Base-by-base conservation (phyloP, 2,797 vertebrate genomes). In the Arrhamphus sclerolepis region DNA sequence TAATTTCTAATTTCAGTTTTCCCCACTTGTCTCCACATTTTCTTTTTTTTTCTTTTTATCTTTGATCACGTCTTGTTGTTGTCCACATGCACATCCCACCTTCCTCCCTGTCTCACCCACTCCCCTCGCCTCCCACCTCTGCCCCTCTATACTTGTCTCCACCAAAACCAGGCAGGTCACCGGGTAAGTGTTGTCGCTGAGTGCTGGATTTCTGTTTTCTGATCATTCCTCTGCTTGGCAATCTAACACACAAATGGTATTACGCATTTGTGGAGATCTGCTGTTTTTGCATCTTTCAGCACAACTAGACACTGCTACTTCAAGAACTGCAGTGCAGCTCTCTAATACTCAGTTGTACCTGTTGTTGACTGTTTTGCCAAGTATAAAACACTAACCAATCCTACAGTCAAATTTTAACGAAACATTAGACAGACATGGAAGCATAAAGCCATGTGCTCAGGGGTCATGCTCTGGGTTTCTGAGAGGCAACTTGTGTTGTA, bases 131-230 rank as follows among this genome's bases (percentile, higher is more conserved):
- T 85, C 89, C 91, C 87, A 89, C 91, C 89, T 86, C 87, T 83
- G 84, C 77, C 70, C 75, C 73, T 69, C 89, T 80, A 67, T 86
- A 61, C 89, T 77, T 89, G 91, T 93, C 95, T 96, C 90, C 95
- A 94, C 94, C 96, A 94, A n/a, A 93, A 95, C 94, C 93, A 99
- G 97, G 93, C 97, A 91, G 95, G 95, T 95, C 97, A 99, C 95
- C 97, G 97, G 98, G 97, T 98, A 98, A 99, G 97, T 99, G 89
- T 81, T 70, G 87, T 79, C 40, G 77, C 89, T 92, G 72, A 70
- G 63, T 77, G 72, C 72, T 73, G 78, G 70, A 51, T 55, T 57
- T 69, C 68, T 88, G 51, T 78, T 89, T 89, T 88, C 77, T 88
- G 85, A 87, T 85, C 79, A 84, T 91, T 84, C 82, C 17, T 76